Percentiles rank a stretch among this genome's conserved stretches.
phyloP scores from a whole-genome alignment of 2,797 vertebrate species.

The Takifugu ocellatus region DNA sequence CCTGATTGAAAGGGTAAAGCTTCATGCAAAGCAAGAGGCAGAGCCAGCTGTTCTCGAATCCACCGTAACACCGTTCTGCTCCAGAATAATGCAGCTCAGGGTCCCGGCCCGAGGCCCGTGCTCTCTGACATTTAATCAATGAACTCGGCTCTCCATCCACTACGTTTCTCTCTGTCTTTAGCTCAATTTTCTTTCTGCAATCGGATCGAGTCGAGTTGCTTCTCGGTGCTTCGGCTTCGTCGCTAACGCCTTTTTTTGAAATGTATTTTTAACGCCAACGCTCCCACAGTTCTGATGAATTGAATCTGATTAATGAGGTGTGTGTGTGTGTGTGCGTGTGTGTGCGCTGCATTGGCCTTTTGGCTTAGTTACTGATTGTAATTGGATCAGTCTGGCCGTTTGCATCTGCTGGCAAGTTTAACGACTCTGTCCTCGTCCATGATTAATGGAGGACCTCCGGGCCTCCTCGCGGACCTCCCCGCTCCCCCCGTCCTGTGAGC shows the following conservation, averaged over 20 bases:
- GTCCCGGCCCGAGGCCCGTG: no score
- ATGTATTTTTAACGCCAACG: no score
- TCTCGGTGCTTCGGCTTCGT: background rate
- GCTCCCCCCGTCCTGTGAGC: constrained; percentile 1
- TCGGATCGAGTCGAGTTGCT: no score
- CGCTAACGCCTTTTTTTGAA: background rate
- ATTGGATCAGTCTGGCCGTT: constrained; percentile 47
- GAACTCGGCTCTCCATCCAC: no score
- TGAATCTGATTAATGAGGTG: constrained; percentile 8
- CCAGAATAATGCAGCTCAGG: no score
- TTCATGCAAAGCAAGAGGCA: no score
- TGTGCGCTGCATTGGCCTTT: constrained; percentile 34
- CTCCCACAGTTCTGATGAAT: background rate
- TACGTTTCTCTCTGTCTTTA: no score
- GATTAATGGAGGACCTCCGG: constrained; percentile 46
- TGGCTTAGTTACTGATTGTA: constrained; percentile 67
- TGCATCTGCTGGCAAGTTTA: constrained; percentile 48
- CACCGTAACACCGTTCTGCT: no score
- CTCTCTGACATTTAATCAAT: no score
- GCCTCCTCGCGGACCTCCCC: constrained; percentile 9
- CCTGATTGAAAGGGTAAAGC: no score
- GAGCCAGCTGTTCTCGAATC: no score
- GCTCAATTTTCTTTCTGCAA: no score
- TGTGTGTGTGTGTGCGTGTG: constrained; percentile 8
- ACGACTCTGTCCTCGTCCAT: constrained; percentile 67